These are phyloP conservation scores for Rallus limicola DNA, from an alignment of 2,113 vertebrate genomes.

Conservation along the genomic window DNA sequence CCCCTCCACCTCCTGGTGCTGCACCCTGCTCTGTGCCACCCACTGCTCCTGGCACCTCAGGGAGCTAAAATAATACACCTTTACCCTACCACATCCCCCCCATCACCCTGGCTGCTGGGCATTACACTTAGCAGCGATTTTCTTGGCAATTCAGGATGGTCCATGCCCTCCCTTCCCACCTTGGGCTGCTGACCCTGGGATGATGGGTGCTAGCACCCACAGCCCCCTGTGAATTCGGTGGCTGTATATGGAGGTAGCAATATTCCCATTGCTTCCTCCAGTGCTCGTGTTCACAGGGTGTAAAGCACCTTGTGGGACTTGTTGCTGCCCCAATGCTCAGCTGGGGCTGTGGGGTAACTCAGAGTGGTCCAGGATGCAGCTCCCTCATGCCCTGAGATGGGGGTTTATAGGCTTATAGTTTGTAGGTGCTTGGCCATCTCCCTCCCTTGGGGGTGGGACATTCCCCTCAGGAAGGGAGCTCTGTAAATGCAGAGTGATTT, in stretches of 20 bases:
- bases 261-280: not conserved
- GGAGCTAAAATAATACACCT: not conserved
- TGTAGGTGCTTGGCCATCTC: not conserved
- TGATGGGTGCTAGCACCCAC: rapidly evolving
- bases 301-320: not conserved
- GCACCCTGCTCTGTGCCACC: not conserved
- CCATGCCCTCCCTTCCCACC: not conserved
- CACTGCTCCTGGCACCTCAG: rapidly evolving
- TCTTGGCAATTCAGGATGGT: not conserved
- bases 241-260: rapidly evolving
- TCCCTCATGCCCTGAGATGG: not conserved
- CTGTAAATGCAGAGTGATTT: not conserved
- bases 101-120: not conserved
- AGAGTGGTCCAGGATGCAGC: not conserved
- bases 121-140: not conserved
- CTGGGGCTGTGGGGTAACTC: rapidly evolving
- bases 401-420: rapidly evolving
- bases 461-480: not conserved
- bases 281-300: rapidly evolving
- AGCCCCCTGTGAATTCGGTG: rapidly evolving
- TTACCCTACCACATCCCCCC: not conserved
- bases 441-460: not conserved
- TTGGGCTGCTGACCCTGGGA: not conserved
- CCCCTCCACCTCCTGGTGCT: not conserved
- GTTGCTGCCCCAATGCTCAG: not conserved